phyloP scores from a whole-genome alignment of 2,797 vertebrate species.

The Lerista edwardsae region DNA sequence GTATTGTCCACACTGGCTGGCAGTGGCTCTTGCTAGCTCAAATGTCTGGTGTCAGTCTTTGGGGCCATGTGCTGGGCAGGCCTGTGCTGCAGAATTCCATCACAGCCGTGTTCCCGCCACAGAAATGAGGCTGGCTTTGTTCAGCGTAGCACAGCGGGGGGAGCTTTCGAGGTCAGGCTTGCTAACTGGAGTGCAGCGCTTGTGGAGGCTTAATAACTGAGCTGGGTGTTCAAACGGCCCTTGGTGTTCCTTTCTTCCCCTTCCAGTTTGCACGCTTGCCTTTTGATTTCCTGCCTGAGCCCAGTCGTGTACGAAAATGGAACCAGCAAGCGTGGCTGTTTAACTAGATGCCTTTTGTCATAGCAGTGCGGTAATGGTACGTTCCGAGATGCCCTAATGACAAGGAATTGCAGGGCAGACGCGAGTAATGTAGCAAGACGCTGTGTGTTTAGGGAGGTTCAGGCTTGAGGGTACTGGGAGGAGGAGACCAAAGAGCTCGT shows the following conservation, averaged over 20 bases:
- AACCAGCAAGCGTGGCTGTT: neutral
- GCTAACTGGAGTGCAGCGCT: conserved; percentile 1
- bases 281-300: conserved; percentile 6
- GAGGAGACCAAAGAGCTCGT: neutral
- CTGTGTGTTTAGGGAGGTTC: too few relatives aligned
- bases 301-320: neutral
- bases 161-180: neutral
- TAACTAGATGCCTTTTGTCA: neutral
- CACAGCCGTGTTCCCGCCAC: neutral
- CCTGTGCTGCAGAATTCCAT: neutral
- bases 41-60: neutral
- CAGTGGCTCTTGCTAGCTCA: neutral
- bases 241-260: neutral
- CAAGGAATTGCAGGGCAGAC: neutral
- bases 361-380: neutral
- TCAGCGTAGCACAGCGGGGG: neutral
- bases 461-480: too few relatives aligned
- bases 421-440: neutral
- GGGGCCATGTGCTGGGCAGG: neutral
- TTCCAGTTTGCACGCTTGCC: neutral
- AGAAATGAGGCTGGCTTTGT: neutral
- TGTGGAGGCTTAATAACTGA: neutral
- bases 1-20: too few relatives aligned
- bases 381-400: neutral
- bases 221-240: neutral